Evolutionary conservation across 1,140 invertebrate genomes (phyloP).

Genomic region (Triops cancriformis): DNA sequence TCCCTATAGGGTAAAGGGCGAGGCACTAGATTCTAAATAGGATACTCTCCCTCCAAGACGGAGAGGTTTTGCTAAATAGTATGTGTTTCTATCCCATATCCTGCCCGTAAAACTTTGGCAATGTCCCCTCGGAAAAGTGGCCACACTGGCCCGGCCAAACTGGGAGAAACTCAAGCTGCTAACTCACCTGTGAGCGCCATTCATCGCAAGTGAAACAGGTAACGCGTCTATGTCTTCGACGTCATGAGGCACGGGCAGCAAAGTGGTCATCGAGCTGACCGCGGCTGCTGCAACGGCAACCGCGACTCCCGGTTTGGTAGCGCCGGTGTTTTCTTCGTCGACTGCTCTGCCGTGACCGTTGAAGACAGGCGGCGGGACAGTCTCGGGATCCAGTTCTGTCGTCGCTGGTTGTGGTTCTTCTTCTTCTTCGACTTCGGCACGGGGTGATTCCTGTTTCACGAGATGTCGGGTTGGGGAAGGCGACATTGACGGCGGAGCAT

Average conservation of each 20-base stretch:
- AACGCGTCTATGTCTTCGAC: neutral
- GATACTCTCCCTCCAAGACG: neutral
- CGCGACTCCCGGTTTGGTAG: too few relatives aligned
- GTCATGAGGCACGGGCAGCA: neutral
- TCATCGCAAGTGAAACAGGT: neutral
- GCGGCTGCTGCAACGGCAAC: neutral
- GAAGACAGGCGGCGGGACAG: neutral
- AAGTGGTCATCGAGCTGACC: neutral
- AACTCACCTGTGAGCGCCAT: neutral
- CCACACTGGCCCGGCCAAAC: too few relatives aligned
- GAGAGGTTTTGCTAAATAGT: neutral
- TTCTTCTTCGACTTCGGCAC: too few relatives aligned
- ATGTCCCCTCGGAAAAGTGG: too few relatives aligned
- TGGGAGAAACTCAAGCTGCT: neutral
- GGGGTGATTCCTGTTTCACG: slow-evolving; percentile 1
- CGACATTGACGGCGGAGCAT: neutral
- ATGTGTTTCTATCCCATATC: neutral
- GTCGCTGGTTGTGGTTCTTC: neutral
- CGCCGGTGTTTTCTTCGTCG: neutral
- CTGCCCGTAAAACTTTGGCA: neutral
- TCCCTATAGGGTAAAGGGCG: slow-evolving; percentile 12
- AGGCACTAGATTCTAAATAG: neutral
- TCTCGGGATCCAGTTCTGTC: slow-evolving; percentile 3
- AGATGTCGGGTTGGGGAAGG: neutral
- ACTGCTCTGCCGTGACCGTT: neutral